Conservation (phyloP, 2,113 vertebrate species). For the Gallinago undulata region DNA sequence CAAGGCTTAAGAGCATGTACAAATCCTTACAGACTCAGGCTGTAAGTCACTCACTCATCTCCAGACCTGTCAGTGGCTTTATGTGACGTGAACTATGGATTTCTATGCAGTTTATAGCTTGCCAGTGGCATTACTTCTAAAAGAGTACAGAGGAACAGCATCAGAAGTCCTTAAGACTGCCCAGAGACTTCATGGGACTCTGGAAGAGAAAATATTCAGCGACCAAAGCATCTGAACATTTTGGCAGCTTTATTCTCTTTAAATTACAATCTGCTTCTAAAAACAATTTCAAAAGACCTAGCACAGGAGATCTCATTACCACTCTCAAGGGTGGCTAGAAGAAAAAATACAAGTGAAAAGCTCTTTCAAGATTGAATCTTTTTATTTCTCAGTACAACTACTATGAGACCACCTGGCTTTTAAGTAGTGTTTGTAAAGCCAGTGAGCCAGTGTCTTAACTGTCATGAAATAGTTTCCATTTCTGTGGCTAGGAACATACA, state of each 20-base stretch:
- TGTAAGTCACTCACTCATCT: neutral
- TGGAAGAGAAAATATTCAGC: neutral
- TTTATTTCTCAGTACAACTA: neutral
- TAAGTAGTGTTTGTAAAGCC: neutral
- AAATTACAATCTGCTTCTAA: constrained; percentile 10
- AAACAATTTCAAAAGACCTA: constrained; percentile 21
- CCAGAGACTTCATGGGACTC: neutral
- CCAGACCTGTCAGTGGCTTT: neutral
- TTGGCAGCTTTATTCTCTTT: constrained; percentile 14
- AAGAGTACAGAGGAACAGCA: neutral
- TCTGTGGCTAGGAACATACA: neutral
- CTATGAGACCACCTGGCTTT: neutral
- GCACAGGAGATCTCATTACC: neutral
- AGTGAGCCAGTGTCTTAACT: neutral
- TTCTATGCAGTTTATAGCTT: neutral
- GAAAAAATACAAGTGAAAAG: neutral
- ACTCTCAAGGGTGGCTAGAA: neutral
- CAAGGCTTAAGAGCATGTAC: neutral
- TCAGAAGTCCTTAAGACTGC: neutral
- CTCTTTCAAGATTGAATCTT: neutral
- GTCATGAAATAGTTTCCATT: neutral
- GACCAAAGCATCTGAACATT: neutral
- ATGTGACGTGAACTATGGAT: neutral
- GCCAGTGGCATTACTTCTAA: neutral
- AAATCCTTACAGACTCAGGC: neutral